Evolutionary conservation across 2,888 invertebrate species (phyloP).

Genomic region (Thecophora atra): DNA sequence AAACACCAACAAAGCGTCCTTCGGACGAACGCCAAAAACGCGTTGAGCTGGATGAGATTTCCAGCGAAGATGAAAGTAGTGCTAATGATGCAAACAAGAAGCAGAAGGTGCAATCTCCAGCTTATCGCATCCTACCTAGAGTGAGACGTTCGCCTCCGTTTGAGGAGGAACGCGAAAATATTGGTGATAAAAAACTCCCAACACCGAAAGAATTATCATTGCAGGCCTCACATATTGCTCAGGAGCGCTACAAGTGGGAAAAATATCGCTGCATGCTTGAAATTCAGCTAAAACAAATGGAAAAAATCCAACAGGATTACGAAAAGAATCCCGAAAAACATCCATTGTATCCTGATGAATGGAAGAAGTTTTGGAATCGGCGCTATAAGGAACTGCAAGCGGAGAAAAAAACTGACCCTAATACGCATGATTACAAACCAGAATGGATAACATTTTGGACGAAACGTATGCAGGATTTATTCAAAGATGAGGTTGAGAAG

Average conservation of each 20-base stretch:
- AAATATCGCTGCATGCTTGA: constrained; percentile 67
- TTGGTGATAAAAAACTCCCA: constrained; percentile 52
- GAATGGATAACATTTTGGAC: constrained; percentile 92
- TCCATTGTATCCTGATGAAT: constrained; percentile 86
- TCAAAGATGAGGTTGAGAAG: constrained; percentile 74
- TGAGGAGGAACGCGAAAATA: constrained; percentile 39
- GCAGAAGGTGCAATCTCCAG: constrained; percentile 50
- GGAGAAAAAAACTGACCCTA: constrained; percentile 73
- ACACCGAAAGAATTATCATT: constrained; percentile 62
- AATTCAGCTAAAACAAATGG: constrained; percentile 67
- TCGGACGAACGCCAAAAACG: constrained; percentile 46
- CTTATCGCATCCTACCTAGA: constrained; percentile 49
- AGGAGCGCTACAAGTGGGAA: constrained; percentile 69
- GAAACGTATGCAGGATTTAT: constrained; percentile 80
- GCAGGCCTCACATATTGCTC: constrained; percentile 63
- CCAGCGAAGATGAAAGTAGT: constrained; percentile 55
- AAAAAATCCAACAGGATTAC: constrained; percentile 76
- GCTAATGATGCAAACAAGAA: constrained; percentile 51
- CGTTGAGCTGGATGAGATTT: constrained; percentile 62
- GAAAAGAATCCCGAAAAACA: constrained; percentile 89
- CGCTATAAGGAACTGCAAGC: constrained; percentile 82
- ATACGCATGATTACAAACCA: constrained; percentile 85
- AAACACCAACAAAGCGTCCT: constrained; percentile 64
- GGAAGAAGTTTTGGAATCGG: constrained; percentile 90
- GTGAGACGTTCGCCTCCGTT: constrained; percentile 56